Conservation (phyloP, 2,888 invertebrate species). For the Meandrusa payeni region DNA sequence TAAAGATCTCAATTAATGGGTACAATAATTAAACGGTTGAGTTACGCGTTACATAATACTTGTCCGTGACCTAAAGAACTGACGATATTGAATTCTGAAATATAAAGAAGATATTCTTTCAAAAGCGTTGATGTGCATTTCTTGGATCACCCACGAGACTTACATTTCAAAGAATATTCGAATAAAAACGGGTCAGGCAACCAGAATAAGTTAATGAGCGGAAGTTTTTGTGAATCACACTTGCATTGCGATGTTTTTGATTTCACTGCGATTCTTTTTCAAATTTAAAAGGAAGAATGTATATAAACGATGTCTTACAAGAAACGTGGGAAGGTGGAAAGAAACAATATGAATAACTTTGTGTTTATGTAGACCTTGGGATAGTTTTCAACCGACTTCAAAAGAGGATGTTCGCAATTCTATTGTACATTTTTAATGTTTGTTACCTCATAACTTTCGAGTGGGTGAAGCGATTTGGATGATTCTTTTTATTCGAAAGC, state of each 20-base stretch:
- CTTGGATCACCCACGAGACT: constrained; percentile 38
- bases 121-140: constrained; percentile 20
- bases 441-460: no score
- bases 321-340: not conserved
- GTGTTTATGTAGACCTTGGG: no score
- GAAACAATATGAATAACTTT: no score
- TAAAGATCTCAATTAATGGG: no score
- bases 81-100: constrained; percentile 10
- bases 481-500: no score
- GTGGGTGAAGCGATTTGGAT: no score
- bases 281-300: constrained; percentile 24
- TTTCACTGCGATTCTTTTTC: constrained; percentile 23
- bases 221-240: constrained; percentile 57
- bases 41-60: no score
- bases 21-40: no score
- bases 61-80: constrained; percentile 9
- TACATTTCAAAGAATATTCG: constrained; percentile 46
- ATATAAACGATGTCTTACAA: not conserved
- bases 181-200: constrained; percentile 46
- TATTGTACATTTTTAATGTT: no score
- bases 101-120: constrained; percentile 16
- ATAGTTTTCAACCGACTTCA: no score
- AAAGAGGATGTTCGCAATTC: no score
- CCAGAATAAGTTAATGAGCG: constrained; percentile 52
- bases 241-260: constrained; percentile 43